A percentile compares a stretch with the other conserved stretches of the same genome.
Conservation (phyloP, 1,140 invertebrate species). For the Lethrus apterus region DNA sequence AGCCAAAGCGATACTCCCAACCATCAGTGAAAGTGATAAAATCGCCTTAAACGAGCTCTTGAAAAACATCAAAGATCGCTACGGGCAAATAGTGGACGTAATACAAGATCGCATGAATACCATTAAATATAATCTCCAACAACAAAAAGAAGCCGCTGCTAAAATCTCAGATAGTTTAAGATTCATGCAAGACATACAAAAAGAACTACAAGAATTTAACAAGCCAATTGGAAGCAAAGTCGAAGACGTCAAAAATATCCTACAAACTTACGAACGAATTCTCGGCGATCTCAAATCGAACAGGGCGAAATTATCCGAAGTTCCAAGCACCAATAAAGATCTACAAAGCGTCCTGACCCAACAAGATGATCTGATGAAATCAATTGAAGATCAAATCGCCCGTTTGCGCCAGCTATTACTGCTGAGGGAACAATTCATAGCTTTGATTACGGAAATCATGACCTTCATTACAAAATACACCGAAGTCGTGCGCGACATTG, state of each 20-base stretch:
- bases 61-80: slow-evolving; percentile 67
- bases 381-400: slow-evolving; percentile 76
- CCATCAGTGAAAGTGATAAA: slow-evolving; percentile 78
- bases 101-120: slow-evolving; percentile 68
- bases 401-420: slow-evolving; percentile 68
- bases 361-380: slow-evolving; percentile 74
- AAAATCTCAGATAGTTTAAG: slow-evolving; percentile 71
- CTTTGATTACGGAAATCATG: slow-evolving; percentile 77
- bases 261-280: slow-evolving; percentile 71
- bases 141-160: slow-evolving; percentile 69
- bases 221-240: slow-evolving; percentile 77
- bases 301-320: slow-evolving; percentile 68
- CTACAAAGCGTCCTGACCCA: slow-evolving; percentile 70
- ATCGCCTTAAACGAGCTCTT: slow-evolving; percentile 71
- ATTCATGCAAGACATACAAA: slow-evolving; percentile 72
- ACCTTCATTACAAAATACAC: slow-evolving; percentile 82
- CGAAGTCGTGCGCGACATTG: slow-evolving; percentile 75
- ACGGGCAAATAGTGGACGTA: slow-evolving; percentile 60
- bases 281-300: slow-evolving; percentile 72
- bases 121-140: slow-evolving; percentile 66
- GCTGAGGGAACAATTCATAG: slow-evolving; percentile 79
- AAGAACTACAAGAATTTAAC: slow-evolving; percentile 72
- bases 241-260: slow-evolving; percentile 73
- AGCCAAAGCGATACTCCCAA: slow-evolving; percentile 70
- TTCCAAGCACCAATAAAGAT: slow-evolving; percentile 67